Base-by-base conservation (phyloP, 2,888 invertebrate species). In the Agriopis leucophaearia region DNA sequence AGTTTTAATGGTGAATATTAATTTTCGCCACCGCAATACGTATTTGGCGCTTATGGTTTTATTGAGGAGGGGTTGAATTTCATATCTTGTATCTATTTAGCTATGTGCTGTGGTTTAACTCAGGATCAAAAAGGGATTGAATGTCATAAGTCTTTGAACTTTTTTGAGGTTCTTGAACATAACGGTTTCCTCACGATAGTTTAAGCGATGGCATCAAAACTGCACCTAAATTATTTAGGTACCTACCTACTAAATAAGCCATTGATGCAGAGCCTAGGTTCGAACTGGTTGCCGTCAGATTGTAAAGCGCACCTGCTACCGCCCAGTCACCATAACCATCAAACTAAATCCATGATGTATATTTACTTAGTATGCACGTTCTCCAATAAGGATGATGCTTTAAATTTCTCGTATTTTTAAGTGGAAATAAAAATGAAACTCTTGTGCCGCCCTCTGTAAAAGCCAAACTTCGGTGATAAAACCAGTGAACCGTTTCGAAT, bases 1-100 rank as follows among this genome's bases (percentile, higher is more conserved):
- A 83, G 85, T 86, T 87, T 88, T 88, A 89, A 88, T 86, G 84
- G 83, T 80, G 88, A 88, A 90, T 91, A 91, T 91, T 92, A 91
- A 91, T 90, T 85, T 86, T 88, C 81, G 85, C 80, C 80, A 82
- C 91, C 89, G 78, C 89, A 87, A 85, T 83, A 86, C 86, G 85
- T 87, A 88, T 86, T 82, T 80, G 77, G 72, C 60, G 79, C 67
- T 71, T 79, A 80, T 76, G 65, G 73, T 73, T 81, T 81, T 78
- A 80, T 78, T 76, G 74, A 69, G 57, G 63, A 63, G 64, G 72
- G 70, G 70, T 66, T 48, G 48, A 65, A 69, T 59, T 70, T 67
- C 36, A 47, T 54, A 54, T 54, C 38, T 44, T 16, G 64, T 27
- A 27, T 58, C 45, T 59, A 58, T 8, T 27, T 1, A 27, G 27